Conservation (phyloP, 2,888 invertebrate genomes). For the Cryptophagus acutangulus region DNA sequence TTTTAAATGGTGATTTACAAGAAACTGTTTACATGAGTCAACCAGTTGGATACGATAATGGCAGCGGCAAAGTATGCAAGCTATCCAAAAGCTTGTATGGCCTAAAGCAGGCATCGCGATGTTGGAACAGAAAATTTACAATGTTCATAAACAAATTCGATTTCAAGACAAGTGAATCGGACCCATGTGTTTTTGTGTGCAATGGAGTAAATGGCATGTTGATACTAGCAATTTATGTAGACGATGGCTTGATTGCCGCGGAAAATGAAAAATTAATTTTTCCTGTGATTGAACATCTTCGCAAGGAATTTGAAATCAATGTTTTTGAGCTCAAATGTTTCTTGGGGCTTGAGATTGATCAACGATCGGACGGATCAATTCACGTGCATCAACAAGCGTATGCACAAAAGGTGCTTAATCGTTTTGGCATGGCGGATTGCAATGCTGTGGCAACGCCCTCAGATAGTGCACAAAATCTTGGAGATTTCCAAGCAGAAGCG, state of each 20-base stretch:
- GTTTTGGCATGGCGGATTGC: neutral
- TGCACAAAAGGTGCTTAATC: neutral
- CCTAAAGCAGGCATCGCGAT: slow-evolving; percentile 27
- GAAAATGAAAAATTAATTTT: neutral
- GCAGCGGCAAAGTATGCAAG: slow-evolving; percentile 27
- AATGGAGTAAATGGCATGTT: neutral
- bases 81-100: slow-evolving; percentile 37
- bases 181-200: slow-evolving; percentile 32
- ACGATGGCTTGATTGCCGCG: slow-evolving; percentile 1
- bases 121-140: slow-evolving; percentile 28
- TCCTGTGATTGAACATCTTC: too few relatives aligned
- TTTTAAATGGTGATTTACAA: slow-evolving; percentile 22
- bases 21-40: slow-evolving; percentile 24
- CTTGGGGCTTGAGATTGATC: neutral
- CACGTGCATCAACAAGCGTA: too few relatives aligned
- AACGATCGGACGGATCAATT: too few relatives aligned
- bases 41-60: slow-evolving; percentile 17
- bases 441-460: too few relatives aligned
- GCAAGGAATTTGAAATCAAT: too few relatives aligned
- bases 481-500: too few relatives aligned
- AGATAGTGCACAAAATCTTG: too few relatives aligned
- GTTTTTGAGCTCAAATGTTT: too few relatives aligned
- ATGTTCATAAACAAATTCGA: slow-evolving; percentile 28
- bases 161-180: slow-evolving; percentile 27
- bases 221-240: neutral